These are phyloP conservation scores for Clinocottus analis DNA, from an alignment of 2,113 vertebrate species.

Conservation along the genomic window DNA sequence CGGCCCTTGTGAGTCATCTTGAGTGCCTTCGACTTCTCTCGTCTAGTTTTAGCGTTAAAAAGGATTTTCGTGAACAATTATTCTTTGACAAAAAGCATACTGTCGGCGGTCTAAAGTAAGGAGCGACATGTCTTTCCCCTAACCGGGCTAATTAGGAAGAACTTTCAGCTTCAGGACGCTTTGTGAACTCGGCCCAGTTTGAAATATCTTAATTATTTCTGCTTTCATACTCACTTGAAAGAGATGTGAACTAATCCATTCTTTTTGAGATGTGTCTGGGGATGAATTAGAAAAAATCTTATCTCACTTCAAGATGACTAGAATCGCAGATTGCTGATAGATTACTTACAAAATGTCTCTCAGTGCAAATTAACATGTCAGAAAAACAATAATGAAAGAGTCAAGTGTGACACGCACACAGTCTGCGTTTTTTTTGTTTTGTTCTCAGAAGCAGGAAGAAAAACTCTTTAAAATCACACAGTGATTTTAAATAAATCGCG, in stretches of 20 bases:
- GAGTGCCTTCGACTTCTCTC: neutral
- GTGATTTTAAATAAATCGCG: constrained; percentile 43
- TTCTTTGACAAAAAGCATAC: neutral
- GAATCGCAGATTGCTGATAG: neutral
- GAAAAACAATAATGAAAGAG: constrained; percentile 1
- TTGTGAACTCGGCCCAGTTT: neutral
- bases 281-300: neutral
- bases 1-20: neutral
- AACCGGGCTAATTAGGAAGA: neutral
- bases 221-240: neutral
- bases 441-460: constrained; percentile 3
- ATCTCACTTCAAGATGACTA: constrained; percentile 11
- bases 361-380: constrained; percentile 6
- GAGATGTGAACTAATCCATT: neutral
- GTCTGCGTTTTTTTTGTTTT: constrained; percentile 3
- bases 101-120: neutral
- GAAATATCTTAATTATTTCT: neutral
- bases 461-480: constrained; percentile 11
- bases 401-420: neutral
- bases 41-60: neutral
- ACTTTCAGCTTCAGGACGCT: neutral
- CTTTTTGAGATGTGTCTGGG: neutral
- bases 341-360: neutral
- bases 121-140: neutral
- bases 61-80: neutral